Evolutionary conservation across 2,113 vertebrate species (phyloP), one percentile per base, ranked within the genome.

Genomic region (Leptodactylus fuscus): DNA sequence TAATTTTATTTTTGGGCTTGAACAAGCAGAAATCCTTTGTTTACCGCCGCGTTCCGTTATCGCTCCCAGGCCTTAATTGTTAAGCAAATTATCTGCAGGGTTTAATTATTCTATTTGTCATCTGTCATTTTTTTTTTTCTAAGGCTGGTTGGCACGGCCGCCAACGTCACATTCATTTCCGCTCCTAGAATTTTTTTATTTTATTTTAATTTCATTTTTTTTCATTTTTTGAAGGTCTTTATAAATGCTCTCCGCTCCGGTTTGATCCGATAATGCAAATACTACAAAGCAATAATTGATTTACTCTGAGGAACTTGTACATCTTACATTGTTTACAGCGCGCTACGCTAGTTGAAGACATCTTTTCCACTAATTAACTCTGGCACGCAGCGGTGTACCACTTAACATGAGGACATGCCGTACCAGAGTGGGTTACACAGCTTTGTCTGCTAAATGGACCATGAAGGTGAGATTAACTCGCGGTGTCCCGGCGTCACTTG

Each of bases 281-380:
- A 58, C 82, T 24, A 18, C 73, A 65, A 58, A 62, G 82, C 53
- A 36, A 77, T 85, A 69, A 85, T 85, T 65, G 75, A 79, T 85
- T 80, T 49, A 49, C 75, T 85, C 60, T 9, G 15, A 79, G 83
- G 60, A 79, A 80, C 83, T 85, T 79, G 75, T 80, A 70, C 75
- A 38, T 46, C 62, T 69, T 20, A 69, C 41, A 85, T 69, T 85
- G 83, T 85, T 85, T 85, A 85, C 83, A 70, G 60, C 83, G 7
- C 38, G 75, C 53, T 80, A 51, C 41, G 60, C 60, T 32, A 70
- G 60, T 70, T 80, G 70, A 85, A 85, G 83, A 79, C 83, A 71
- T 79, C 75, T 70, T 79, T 79, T 71, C 83, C 75, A 55, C 83
- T 80, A 85, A 85, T 85, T 85, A 85, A 85, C 83, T 79, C 83